A percentile compares a stretch with the other conserved stretches of the same genome.
phyloP scores from a whole-genome alignment of 2,888 invertebrate species.

The Drosophila koepferae region DNA sequence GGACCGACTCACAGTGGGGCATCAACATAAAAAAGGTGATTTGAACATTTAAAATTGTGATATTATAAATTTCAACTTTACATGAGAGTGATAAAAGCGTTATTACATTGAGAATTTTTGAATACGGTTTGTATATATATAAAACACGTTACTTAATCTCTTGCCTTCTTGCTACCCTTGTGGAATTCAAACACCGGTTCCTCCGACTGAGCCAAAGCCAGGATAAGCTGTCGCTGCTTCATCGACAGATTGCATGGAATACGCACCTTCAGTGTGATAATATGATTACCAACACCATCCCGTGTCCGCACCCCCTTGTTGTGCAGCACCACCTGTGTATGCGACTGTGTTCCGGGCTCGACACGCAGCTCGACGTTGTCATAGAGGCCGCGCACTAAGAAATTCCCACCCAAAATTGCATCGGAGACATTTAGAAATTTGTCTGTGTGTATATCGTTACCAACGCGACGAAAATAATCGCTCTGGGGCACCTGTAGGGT shows the following conservation, averaged over 20 bases:
- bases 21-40: constrained; percentile 96
- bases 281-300: constrained; percentile 77
- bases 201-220: constrained; percentile 80
- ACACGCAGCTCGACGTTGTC: constrained; percentile 76
- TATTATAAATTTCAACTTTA: constrained; percentile 26
- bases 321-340: constrained; percentile 74
- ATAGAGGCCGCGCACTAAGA: constrained; percentile 81
- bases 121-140: constrained; percentile 11
- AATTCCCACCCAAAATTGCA: constrained; percentile 81
- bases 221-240: constrained; percentile 82
- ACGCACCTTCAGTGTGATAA: constrained; percentile 80
- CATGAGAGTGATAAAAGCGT: constrained; percentile 20
- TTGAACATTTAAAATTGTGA: background rate
- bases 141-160: background rate
- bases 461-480: constrained; percentile 78
- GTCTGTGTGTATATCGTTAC: constrained; percentile 79
- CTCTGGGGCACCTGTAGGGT: constrained; percentile 72
- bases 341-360: constrained; percentile 81
- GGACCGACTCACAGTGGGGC: constrained; percentile 98
- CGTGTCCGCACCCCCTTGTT: constrained; percentile 77
- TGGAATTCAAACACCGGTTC: constrained; percentile 74
- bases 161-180: constrained; percentile 11
- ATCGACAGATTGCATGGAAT: constrained; percentile 79
- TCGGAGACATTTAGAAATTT: constrained; percentile 80
- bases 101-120: constrained; percentile 68